Percentiles rank a stretch among this genome's conserved stretches.
Evolutionary conservation across 2,113 vertebrate genomes (phyloP).

Genomic region (Amphilophus citrinellus): DNA sequence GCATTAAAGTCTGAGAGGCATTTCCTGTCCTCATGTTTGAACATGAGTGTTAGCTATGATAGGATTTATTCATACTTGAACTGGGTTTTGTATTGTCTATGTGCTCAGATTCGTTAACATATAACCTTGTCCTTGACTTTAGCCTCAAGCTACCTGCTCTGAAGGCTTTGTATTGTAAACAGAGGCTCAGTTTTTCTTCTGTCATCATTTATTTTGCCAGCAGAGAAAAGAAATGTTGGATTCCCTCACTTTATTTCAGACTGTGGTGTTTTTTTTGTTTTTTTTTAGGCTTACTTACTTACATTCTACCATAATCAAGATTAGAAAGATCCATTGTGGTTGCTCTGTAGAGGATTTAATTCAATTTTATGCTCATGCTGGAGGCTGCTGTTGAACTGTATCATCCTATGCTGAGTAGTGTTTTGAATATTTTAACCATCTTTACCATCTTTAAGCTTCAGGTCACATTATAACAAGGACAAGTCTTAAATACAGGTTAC

Average conservation of each 20-base stretch:
- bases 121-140: conserved; percentile 63
- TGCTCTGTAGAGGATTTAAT: neutral
- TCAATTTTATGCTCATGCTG: neutral
- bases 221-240: neutral
- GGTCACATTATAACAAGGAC: neutral
- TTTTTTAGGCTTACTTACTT: neutral
- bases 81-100: neutral
- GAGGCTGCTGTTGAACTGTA: neutral
- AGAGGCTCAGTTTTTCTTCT: conserved; percentile 21
- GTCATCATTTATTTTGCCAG: conserved; percentile 19
- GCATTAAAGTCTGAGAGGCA: neutral
- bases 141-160: conserved; percentile 32
- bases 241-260: conserved; percentile 7
- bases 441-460: neutral
- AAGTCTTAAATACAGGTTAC: neutral
- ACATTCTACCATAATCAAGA: neutral
- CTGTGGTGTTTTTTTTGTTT: no score
- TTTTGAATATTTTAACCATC: neutral
- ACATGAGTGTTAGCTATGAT: neutral
- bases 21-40: neutral
- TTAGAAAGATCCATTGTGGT: neutral
- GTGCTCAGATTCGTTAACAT: conserved; percentile 51
- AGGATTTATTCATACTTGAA: conserved; percentile 11
- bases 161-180: conserved; percentile 26
- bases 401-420: neutral